Percentiles rank a stretch among this genome's conserved stretches.
Conservation (phyloP, 1,140 invertebrate species). For the Lordiphosa mommai region DNA sequence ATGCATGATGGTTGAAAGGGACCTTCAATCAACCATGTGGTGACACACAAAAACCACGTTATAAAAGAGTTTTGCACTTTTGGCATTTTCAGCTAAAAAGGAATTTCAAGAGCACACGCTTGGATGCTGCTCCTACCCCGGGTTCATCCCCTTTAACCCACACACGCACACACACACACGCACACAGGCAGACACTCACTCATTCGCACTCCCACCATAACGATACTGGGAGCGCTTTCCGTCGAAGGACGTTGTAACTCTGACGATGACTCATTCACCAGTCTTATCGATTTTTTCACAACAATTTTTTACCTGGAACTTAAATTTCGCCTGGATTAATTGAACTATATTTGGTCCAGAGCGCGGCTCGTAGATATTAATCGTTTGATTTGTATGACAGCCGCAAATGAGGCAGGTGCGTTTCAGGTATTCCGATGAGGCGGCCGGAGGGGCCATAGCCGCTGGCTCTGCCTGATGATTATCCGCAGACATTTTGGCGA, state of each 20-base stretch:
- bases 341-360: conserved; percentile 78
- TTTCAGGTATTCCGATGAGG: conserved; percentile 74
- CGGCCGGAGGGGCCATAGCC: conserved; percentile 28
- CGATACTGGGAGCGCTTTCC: conserved; percentile 26
- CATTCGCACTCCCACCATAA: conserved; percentile 3
- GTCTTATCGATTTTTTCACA: conserved; percentile 32
- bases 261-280: conserved; percentile 35
- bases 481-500: conserved; percentile 46
- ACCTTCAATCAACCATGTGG: neutral
- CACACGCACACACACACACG: conserved; percentile 28
- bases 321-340: conserved; percentile 78
- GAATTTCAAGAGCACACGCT: conserved; percentile 1
- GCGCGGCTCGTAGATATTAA: conserved; percentile 78
- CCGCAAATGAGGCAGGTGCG: conserved; percentile 79
- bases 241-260: conserved; percentile 41
- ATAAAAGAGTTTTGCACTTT: neutral
- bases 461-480: conserved; percentile 51
- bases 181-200: neutral
- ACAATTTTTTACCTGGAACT: conserved; percentile 70
- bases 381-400: conserved; percentile 76
- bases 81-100: conserved; percentile 1
- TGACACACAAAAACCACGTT: neutral
- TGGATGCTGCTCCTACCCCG: conserved; percentile 8
- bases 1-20: conserved; percentile 17
- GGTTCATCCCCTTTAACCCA: conserved; percentile 62